phyloP scores from a whole-genome alignment of 2,113 vertebrate genomes.

The Thunnus thynnus region DNA sequence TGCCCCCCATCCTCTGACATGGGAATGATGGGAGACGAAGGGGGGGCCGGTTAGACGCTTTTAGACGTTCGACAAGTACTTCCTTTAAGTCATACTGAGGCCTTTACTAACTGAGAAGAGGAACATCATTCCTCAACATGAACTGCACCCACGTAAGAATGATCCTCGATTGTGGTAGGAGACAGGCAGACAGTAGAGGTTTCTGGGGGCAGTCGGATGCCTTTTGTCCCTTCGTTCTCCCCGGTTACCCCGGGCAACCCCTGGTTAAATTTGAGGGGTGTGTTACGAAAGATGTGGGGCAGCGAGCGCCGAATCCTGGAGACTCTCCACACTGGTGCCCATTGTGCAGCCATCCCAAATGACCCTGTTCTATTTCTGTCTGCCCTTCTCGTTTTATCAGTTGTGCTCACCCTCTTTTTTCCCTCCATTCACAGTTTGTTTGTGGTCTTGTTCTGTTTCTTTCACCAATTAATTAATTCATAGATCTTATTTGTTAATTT shows the following conservation, averaged over 20 bases:
- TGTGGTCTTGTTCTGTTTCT: conserved; percentile 9
- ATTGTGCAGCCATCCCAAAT: conserved; percentile 61
- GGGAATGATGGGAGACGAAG: no score
- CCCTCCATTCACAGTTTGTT: background rate
- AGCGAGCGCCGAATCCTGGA: conserved; percentile 20
- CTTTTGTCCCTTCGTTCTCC: background rate
- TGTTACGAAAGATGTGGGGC: conserved; percentile 34
- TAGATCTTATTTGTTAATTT: conserved; percentile 43
- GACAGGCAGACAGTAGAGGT: background rate
- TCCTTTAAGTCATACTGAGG: no score
- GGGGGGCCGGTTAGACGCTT: no score
- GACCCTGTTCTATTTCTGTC: conserved; percentile 64
- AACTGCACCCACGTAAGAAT: background rate
- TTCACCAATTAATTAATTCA: conserved; percentile 31
- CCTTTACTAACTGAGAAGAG: no score
- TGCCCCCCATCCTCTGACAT: no score
- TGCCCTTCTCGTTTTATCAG: conserved; percentile 38
- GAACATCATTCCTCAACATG: background rate
- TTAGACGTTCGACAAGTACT: no score
- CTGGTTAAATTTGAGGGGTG: conserved; percentile 34
- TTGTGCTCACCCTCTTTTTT: background rate
- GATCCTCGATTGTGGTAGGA: background rate
- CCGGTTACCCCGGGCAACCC: conserved; percentile 19
- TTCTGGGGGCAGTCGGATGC: background rate
- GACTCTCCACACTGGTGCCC: conserved; percentile 49